A percentile compares a stretch with the other conserved stretches of the same genome.
phyloP scores from a whole-genome alignment of 2,888 invertebrate species.

The Luffia ferchaultella region DNA sequence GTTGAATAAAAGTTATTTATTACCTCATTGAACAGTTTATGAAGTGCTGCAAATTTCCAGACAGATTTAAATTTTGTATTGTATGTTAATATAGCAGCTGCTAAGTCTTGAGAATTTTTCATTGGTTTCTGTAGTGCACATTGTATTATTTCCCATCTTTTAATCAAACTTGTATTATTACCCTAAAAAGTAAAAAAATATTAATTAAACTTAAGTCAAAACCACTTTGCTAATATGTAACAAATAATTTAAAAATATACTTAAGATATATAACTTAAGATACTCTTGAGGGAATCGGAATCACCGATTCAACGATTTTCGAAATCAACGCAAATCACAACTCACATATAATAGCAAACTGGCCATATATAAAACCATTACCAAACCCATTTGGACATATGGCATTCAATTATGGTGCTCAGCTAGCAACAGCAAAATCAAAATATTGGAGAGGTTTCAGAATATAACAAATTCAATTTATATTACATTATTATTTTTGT shows the following conservation, averaged over 20 bases:
- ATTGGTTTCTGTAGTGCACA: conserved; percentile 71
- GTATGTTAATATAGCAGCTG: conserved; percentile 75
- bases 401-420: no score
- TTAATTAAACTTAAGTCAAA: neutral
- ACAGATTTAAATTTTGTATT: conserved; percentile 71
- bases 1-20: no score
- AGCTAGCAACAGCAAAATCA: no score
- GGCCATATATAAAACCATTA: no score
- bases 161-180: conserved; percentile 62
- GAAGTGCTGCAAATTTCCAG: conserved; percentile 75
- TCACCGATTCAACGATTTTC: no score
- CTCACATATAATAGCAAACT: no score
- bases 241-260: neutral
- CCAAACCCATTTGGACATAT: no score
- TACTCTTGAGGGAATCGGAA: neutral
- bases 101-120: conserved; percentile 69
- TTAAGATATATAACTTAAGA: neutral
- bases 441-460: no score
- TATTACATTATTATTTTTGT: no score
- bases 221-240: no score
- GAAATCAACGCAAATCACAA: no score
- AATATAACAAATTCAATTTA: no score
- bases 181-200: conserved; percentile 28
- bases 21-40: conserved; percentile 75
- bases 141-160: conserved; percentile 79